Base-by-base conservation (phyloP, 2,113 vertebrate genomes). In the Poicephalus gulielmi region DNA sequence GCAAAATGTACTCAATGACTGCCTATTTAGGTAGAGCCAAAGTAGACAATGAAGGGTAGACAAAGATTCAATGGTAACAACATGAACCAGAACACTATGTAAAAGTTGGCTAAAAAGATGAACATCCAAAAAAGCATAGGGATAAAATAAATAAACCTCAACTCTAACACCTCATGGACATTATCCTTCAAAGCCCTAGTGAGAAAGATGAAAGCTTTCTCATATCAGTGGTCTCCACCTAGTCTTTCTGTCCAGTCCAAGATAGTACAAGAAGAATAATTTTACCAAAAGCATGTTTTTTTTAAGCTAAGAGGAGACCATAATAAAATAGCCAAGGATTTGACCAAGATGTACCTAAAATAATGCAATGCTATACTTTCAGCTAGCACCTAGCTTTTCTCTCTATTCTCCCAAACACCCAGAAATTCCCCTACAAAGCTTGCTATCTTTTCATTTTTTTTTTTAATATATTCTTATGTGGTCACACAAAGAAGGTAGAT, bases 161-260 rank as follows among this genome's bases (percentile, higher is more conserved):
- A 85, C 30, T 78, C 35, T 69, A 49, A 62, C 9, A 41, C 15
- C 33, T 74, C 39, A 53, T 12, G 35, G 77, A 80, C 11, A 43
- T 87, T 94, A 96, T 94, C 89, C 73, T 85, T 93, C 83, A 82
- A 93, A 92, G 66, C 15, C 43, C 59, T 81, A 27, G 37, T 57
- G 87, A 92, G 63, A 94, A 87, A 94, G 77, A 55, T 68, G 4
- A 69, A 73, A 73, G 60, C 55, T 70, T 83, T 53, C 71, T 92
- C 70, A 49, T 82, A 81, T 68, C 12, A 31, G 25, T 68, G 55
- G 69, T 93, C n/a, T 95, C 83, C 69, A 84, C 33, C 81, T 91
- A 96, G 86, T 66, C 50, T 89, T 95, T 87, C 88, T 82, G 74
- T 80, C 60, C 77, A 94, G 39, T 64, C 43, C 83, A 93, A 92